Evolutionary conservation across 2,888 invertebrate genomes (phyloP), one percentile per base, ranked within the genome.

Genomic region (Drosophila emarginata): DNA sequence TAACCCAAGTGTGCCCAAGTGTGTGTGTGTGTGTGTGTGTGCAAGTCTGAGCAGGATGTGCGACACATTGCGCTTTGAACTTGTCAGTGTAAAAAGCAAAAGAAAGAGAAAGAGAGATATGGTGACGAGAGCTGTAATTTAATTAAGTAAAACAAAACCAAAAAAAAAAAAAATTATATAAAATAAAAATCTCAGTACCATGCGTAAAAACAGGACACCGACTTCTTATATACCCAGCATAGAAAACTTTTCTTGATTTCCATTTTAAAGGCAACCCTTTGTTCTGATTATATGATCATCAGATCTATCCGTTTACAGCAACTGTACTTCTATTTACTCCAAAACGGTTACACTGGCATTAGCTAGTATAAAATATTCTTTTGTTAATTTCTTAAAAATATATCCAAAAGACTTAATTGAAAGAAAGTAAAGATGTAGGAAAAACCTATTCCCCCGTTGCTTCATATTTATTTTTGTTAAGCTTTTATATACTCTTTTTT

Each of bases 121-220:
- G 52, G 53, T 45, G 12, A 21, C 54, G 15, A 28, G 53, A 56
- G 50, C 65, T 74, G 80, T 83, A 85, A 87, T 83, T 83, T 83
- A 83, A 83, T 83, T 87, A 87, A 70, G 74, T 61, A 72, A 61
- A 61, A 40, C 64, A 64, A 69, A 69, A 78, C 52, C 71, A 63
- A 82, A 57, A 72, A 52, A 67, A 52, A 72, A 50, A 71, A 67
- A 84, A 56, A 58, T 6, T 9, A 32, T 32, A 32, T 23, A 32
- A 53, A 5, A 11, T 36, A 39, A 68, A 53, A 67, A 59, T 52
- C 50, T 45, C 45, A 21, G 45, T 45, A 45, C 1, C 5, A 45
- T 45, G 45, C 12, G 21, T 45, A 45, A 45, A 21, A 12, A 12
- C 11, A 2, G 4, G 1, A 7, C 18, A 45, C 3, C 45, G 45